Conservation (phyloP, 2,888 invertebrate genomes). For the Nowickia ferox region DNA sequence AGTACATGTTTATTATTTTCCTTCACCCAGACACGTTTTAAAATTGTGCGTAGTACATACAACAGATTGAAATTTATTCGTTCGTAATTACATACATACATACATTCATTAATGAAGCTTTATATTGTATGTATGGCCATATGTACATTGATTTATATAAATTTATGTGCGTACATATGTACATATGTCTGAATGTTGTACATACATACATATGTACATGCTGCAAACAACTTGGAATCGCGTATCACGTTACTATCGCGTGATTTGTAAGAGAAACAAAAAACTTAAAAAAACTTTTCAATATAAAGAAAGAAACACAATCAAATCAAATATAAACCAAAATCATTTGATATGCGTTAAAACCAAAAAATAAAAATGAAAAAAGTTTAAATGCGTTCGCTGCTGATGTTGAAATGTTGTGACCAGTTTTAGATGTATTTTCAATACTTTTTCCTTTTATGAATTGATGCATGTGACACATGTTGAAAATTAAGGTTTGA, state of each 20-base stretch:
- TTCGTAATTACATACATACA: neutral
- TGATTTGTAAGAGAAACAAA: conserved; percentile 15
- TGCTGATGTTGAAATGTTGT: conserved; percentile 4
- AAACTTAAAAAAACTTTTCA: neutral
- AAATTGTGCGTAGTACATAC: conserved; percentile 16
- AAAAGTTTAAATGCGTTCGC: neutral
- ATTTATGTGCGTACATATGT: neutral
- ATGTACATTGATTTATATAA: neutral
- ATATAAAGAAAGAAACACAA: conserved; percentile 19
- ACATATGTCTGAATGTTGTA: no score
- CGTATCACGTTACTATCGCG: conserved; percentile 54
- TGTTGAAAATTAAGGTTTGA: neutral
- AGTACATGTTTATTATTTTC: neutral
- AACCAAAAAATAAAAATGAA: neutral
- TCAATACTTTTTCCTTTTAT: conserved; percentile 7
- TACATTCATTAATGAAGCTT: neutral
- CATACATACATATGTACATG: neutral
- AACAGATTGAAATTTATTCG: neutral
- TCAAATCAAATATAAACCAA: conserved; percentile 17
- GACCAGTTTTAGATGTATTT: conserved; percentile 28
- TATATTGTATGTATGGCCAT: neutral
- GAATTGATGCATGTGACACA: neutral
- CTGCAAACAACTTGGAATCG: conserved; percentile 8
- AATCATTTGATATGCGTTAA: conserved; percentile 22
- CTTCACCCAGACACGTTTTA: neutral